Evolutionary conservation across 2,888 invertebrate species (phyloP).

Genomic region (Sesia apiformis): DNA sequence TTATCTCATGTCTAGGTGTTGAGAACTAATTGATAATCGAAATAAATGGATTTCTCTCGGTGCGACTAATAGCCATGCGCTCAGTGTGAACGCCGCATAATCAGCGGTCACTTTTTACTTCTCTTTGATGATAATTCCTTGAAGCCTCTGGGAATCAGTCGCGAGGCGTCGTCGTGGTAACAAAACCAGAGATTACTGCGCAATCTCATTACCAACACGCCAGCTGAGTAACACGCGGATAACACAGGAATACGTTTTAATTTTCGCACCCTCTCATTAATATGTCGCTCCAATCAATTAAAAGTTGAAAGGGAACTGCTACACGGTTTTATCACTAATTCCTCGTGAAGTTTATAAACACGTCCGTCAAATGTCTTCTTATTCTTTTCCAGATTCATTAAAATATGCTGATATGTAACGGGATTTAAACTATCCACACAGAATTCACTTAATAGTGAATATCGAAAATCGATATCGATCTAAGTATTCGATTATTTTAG

Average conservation of each 20-base stretch:
- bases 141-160: background rate
- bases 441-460: no score
- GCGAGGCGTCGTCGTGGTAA: background rate
- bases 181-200: conserved; percentile 48
- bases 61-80: conserved; percentile 41
- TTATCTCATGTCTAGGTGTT: conserved; percentile 57
- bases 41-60: conserved; percentile 43
- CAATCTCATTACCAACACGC: conserved; percentile 46
- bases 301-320: no score
- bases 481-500: no score
- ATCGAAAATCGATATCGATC: no score
- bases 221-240: conserved; percentile 29
- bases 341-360: no score
- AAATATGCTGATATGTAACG: no score
- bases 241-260: conserved; percentile 40
- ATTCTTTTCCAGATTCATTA: no score
- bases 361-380: no score
- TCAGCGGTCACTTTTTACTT: conserved; percentile 60
- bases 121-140: conserved; percentile 52
- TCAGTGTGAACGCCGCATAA: conserved; percentile 48
- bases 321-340: no score
- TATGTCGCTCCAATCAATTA: conserved; percentile 13
- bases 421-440: no score
- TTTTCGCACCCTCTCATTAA: conserved; percentile 32
- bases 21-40: conserved; percentile 62